Evolutionary conservation across 1,140 invertebrate genomes (phyloP), one percentile per base, ranked within the genome.

Genomic region (Nymphalis io): DNA sequence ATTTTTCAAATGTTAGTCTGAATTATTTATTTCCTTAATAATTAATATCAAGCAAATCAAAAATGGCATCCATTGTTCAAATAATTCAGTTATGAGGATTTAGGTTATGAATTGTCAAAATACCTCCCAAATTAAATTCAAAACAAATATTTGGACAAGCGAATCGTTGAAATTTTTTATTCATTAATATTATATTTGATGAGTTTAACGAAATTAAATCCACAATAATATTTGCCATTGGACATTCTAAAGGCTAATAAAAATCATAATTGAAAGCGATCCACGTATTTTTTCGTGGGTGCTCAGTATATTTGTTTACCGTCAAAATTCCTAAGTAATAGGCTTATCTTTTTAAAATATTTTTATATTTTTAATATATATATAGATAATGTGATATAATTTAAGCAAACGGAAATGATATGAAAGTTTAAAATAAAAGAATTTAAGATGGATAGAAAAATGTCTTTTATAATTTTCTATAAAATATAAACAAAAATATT

Each of bases 1-100:
- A n/a, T n/a, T n/a, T n/a, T n/a, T n/a, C n/a, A n/a, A n/a, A n/a
- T n/a, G n/a, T n/a, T n/a, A 46, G n/a, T 16, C 44, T 46, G 44
- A 46, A 46, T 46, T 46, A 46, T 16, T 16, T 46, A 18, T 16
- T 46, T 46, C n/a, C 44, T 16, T 46, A 20, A 11, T 23, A 10
- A 42, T 27, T 40, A 42, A 12, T n/a, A 11, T 20, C 40, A 12
- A 13, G 16, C 11, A 20, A 40, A 60, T 20, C 3, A 60, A 40
- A 42, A 44, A 44, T 44, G 40, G 4, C 20, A 20, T n/a, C n/a
- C n/a, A 3, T 20, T 33, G 3, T 39, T 39, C 13, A 40, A 59
- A 39, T n/a, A 39, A 38, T 59, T 18, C 27, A 6, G 11, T 58
- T 58, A 58, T 33, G 55, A 40, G 42, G 42, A 60, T 60, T 60